Conservation (phyloP, 2,888 invertebrate species). For the Agrochola circellaris region DNA sequence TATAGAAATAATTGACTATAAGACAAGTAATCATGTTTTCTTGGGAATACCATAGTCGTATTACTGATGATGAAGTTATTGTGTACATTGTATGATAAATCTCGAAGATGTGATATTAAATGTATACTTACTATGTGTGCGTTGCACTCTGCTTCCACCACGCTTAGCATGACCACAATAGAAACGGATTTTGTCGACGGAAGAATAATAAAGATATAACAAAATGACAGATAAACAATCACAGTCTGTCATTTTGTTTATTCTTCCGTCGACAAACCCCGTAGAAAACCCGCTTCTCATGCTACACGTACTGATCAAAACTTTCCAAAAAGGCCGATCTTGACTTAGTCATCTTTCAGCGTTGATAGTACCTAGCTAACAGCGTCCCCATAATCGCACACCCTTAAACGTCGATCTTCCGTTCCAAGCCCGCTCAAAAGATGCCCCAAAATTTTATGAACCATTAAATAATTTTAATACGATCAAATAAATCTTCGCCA, state of each 20-base stretch:
- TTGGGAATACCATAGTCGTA: neutral
- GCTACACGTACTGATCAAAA: too few relatives aligned
- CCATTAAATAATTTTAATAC: constrained; percentile 37
- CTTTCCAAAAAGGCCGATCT: neutral
- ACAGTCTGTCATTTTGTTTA: too few relatives aligned
- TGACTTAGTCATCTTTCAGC: neutral
- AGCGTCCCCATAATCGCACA: neutral
- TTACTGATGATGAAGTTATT: neutral
- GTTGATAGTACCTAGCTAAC: too few relatives aligned
- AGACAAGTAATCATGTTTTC: constrained; percentile 1
- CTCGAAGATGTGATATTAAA: neutral
- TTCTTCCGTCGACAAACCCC: too few relatives aligned
- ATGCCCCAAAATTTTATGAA: constrained; percentile 11
- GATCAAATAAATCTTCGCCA: constrained; percentile 29
- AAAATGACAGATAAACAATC: too few relatives aligned
- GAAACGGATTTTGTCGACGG: too few relatives aligned
- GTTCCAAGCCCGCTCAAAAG: neutral
- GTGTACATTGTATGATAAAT: neutral
- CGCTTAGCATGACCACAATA: too few relatives aligned
- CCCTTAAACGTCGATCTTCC: neutral
- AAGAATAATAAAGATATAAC: too few relatives aligned
- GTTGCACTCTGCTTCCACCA: neutral
- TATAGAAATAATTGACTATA: constrained; percentile 21
- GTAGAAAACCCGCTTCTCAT: too few relatives aligned
- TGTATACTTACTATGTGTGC: neutral